phyloP scores from a whole-genome alignment of 1,140 invertebrate genomes.

The Drosophila mojavensis region DNA sequence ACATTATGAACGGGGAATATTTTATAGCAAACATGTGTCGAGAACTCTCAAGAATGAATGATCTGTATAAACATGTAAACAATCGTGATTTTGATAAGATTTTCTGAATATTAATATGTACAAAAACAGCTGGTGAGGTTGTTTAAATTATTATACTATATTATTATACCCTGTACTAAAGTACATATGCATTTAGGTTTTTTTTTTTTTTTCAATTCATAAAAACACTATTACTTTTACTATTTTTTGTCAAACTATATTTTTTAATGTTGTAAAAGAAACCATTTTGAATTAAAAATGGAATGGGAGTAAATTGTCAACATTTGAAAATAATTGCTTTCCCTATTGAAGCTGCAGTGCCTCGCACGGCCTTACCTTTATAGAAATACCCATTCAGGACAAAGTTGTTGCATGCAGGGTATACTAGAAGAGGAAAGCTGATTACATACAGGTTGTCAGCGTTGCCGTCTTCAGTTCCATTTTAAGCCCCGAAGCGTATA shows the following conservation, averaged over 20 bases:
- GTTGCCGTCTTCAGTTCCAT: slow-evolving; percentile 32
- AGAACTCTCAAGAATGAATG: slow-evolving; percentile 7
- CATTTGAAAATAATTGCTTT: too few species aligned
- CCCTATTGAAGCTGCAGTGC: too few species aligned
- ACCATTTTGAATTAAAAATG: not conserved
- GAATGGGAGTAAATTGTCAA: not conserved
- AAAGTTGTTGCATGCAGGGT: not conserved
- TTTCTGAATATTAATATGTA: not conserved
- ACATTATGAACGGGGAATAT: not conserved
- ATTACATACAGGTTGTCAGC: slow-evolving; percentile 11
- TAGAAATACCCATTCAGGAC: not conserved
- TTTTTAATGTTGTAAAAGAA: too few species aligned
- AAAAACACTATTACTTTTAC: too few species aligned
- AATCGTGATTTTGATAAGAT: slow-evolving; percentile 8
- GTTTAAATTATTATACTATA: not conserved
- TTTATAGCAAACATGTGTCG: too few species aligned
- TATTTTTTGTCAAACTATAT: too few species aligned
- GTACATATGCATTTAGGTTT: not conserved
- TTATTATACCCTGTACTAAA: not conserved
- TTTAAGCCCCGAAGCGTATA: slow-evolving; percentile 32
- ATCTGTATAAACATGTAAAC: slow-evolving; percentile 4
- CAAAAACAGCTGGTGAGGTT: not conserved
- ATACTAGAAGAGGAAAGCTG: slow-evolving; percentile 6
- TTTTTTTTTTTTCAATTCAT: too few species aligned
- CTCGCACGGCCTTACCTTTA: too few species aligned